phyloP scores from a whole-genome alignment of 2,113 vertebrate species.

The Murina feae region DNA sequence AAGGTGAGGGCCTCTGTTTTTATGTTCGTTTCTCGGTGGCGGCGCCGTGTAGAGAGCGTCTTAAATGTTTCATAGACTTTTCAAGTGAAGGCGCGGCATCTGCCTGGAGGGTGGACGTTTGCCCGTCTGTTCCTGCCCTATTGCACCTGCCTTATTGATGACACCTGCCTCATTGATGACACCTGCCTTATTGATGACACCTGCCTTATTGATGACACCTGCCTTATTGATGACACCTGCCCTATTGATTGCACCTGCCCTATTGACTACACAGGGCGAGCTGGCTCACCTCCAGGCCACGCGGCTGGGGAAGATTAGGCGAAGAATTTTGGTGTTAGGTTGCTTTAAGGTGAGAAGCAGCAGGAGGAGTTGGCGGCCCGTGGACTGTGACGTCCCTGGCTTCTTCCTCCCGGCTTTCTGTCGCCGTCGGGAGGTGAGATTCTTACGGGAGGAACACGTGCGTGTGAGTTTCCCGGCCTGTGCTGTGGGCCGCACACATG shows the following conservation, averaged over 20 bases:
- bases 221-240: too few species aligned
- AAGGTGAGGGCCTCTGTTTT: background rate
- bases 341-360: background rate
- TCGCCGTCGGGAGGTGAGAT: rapidly evolving
- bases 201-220: too few species aligned
- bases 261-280: too few species aligned
- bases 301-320: background rate
- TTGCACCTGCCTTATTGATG: background rate
- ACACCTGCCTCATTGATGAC: too few species aligned
- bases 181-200: too few species aligned
- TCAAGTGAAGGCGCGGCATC: background rate
- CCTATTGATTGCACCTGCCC: too few species aligned
- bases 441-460: rapidly evolving
- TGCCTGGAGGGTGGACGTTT: background rate
- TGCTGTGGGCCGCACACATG: background rate
- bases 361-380: background rate
- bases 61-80: background rate
- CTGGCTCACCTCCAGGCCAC: background rate
- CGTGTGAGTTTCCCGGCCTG: rapidly evolving
- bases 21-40: background rate
- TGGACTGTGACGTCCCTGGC: background rate
- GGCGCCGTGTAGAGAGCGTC: background rate
- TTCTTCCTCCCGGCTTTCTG: background rate
- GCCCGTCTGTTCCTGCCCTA: background rate
- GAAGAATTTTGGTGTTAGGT: background rate